A percentile compares a stretch with the other conserved stretches of the same genome.
Evolutionary conservation across 2,113 vertebrate genomes (phyloP).

Genomic region (Charina bottae): DNA sequence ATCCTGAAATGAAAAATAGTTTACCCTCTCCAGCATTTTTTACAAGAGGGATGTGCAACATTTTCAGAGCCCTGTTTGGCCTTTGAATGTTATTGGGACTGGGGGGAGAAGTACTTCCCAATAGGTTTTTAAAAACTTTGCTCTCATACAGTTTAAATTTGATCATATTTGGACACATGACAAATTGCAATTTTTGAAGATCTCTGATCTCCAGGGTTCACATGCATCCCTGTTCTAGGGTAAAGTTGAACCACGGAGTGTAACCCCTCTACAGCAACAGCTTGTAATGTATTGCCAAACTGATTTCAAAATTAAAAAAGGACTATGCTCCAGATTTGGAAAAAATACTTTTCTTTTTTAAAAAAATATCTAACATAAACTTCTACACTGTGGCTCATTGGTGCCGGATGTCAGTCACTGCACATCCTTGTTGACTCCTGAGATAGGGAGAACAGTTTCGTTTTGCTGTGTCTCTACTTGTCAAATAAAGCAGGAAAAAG

Average conservation of each 20-base stretch:
- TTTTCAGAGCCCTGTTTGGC: no score
- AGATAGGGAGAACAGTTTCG: conserved; percentile 2
- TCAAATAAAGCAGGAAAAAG: conserved; percentile 3
- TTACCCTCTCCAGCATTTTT: neutral
- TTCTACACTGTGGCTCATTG: neutral
- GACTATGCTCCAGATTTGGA: neutral
- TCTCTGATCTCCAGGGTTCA: neutral
- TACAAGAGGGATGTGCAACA: no score
- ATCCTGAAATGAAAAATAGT: neutral
- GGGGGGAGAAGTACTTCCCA: no score
- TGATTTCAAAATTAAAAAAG: neutral
- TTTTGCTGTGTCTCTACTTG: conserved; percentile 15
- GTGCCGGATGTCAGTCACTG: neutral
- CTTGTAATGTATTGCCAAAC: neutral
- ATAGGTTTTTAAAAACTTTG: no score
- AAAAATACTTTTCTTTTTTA: neutral
- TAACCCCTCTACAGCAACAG: neutral
- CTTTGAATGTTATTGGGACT: no score
- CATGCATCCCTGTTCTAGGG: neutral
- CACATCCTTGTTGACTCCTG: neutral
- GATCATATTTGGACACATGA: neutral
- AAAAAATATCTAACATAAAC: neutral
- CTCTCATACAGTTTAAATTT: no score
- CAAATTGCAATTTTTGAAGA: neutral
- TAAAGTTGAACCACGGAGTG: no score